A percentile compares a stretch with the other conserved stretches of the same genome.
phyloP scores from a whole-genome alignment of 2,113 vertebrate genomes.

The Sigmodon hispidus region DNA sequence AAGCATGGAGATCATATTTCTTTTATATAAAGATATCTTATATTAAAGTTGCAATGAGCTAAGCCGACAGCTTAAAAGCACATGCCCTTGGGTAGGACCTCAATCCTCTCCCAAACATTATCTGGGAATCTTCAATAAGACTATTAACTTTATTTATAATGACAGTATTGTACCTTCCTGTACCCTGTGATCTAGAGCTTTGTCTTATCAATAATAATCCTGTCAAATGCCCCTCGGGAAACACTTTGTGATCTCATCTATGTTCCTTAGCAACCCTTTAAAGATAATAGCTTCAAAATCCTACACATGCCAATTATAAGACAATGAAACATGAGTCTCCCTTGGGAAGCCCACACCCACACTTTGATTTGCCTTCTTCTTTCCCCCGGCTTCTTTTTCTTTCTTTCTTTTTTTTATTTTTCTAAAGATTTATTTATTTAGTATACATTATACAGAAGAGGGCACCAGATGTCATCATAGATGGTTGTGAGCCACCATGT shows the following conservation, averaged over 20 bases:
- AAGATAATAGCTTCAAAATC: background rate
- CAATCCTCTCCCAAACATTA: background rate
- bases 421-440: no score
- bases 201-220: background rate
- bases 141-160: background rate
- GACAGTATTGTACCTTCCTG: background rate
- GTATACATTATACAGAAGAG: no score
- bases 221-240: background rate
- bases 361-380: background rate
- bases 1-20: background rate
- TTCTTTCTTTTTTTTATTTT: no score
- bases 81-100: background rate
- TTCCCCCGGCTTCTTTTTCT: background rate
- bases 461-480: no score
- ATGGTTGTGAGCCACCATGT: no score
- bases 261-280: background rate
- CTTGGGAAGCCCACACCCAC: background rate
- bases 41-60: background rate
- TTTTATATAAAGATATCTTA: background rate
- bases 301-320: background rate
- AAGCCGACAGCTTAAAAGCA: background rate
- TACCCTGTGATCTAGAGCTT: background rate
- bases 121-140: background rate
- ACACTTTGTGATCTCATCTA: background rate
- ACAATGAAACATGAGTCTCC: background rate